A percentile compares a stretch with the other conserved stretches of the same genome.
phyloP scores from a whole-genome alignment of 2,113 vertebrate species.

The Aramus guarauna region DNA sequence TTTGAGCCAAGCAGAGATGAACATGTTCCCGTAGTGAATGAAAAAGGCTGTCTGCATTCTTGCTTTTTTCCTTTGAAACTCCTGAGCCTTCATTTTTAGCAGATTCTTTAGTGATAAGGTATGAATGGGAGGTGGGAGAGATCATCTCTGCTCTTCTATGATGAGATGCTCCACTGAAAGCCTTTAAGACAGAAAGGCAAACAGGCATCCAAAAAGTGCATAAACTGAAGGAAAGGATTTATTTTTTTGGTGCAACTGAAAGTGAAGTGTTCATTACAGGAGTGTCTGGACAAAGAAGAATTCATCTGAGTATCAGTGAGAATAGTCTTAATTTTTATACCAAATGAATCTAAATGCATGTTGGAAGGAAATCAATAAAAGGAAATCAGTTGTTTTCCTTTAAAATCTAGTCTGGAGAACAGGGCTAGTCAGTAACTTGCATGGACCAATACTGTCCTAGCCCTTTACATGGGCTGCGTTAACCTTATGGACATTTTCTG shows the following conservation, averaged over 20 bases:
- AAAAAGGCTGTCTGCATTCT: constrained; percentile 40
- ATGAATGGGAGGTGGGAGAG: neutral
- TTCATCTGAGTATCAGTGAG: neutral
- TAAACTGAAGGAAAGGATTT: neutral
- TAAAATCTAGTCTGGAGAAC: neutral
- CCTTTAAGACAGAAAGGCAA: neutral
- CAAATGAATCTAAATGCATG: neutral
- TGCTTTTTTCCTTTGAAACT: constrained; percentile 32
- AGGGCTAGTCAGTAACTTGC: neutral
- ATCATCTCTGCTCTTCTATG: neutral
- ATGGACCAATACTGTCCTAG: neutral
- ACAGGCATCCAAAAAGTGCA: neutral
- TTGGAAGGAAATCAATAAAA: neutral
- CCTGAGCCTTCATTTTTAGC: neutral
- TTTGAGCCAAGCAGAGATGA: constrained; percentile 68
- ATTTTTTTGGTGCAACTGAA: neutral
- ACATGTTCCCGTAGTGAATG: constrained; percentile 50
- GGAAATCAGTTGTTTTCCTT: neutral
- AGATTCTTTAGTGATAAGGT: neutral
- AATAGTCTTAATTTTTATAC: neutral
- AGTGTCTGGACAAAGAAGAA: neutral
- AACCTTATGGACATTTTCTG: neutral
- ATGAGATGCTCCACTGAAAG: neutral
- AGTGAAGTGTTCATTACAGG: neutral
- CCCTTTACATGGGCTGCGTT: neutral